Conservation (phyloP, 2,113 vertebrate species). For the Pipa parva region DNA sequence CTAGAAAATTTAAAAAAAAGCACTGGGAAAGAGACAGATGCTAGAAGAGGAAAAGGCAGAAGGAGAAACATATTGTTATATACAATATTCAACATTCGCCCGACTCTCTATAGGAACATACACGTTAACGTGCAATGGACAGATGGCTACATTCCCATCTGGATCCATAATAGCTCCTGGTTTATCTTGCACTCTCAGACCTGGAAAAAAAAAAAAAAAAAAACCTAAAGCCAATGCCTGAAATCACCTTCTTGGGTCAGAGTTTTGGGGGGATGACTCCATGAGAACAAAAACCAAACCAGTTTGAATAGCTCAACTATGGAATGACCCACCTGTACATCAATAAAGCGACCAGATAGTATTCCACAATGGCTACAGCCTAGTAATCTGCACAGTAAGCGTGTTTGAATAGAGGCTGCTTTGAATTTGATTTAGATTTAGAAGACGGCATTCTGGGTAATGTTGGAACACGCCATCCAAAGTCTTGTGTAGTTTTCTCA, state of each 20-base stretch:
- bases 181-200: conserved; percentile 3
- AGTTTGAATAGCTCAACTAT: no score
- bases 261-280: background rate
- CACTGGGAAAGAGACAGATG: conserved; percentile 5
- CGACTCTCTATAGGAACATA: conserved; percentile 8
- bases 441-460: no score
- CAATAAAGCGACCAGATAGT: no score
- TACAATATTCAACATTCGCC: conserved; percentile 21
- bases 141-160: conserved; percentile 23
- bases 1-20: background rate
- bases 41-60: conserved; percentile 13
- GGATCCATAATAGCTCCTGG: background rate
- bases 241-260: background rate
- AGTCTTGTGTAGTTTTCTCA: no score
- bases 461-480: no score
- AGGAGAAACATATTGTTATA: conserved; percentile 33
- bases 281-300: background rate
- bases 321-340: no score
- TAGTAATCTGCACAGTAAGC: no score
- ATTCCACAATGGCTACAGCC: no score
- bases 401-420: no score
- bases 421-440: no score
- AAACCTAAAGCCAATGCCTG: background rate
- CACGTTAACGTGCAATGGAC: conserved; percentile 4
- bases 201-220: no score